Percentiles rank a stretch among this genome's conserved stretches.
These are phyloP conservation scores for Sinocyclocheilus anshuiensis DNA, from an alignment of 2,113 vertebrate species.

Conservation along the genomic window DNA sequence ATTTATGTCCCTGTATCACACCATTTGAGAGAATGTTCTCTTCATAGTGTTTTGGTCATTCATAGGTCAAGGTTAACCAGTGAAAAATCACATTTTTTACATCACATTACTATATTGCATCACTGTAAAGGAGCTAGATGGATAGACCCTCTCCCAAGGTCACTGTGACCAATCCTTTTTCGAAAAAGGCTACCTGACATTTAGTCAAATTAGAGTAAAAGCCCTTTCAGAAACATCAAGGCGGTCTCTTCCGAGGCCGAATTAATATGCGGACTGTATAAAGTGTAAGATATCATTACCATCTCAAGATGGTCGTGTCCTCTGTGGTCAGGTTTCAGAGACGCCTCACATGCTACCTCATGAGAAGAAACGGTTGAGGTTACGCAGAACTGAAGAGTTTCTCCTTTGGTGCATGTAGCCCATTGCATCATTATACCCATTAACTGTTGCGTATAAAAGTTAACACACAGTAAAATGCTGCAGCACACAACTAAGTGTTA, in stretches of 20 bases:
- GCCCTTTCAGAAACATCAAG: constrained; percentile 10
- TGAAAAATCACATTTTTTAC: constrained; percentile 11
- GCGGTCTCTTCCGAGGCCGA: background rate
- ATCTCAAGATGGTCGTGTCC: constrained; percentile 13
- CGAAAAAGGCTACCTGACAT: constrained; percentile 20
- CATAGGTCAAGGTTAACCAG: constrained; percentile 8
- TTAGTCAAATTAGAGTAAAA: constrained; percentile 10
- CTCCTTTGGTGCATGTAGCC: constrained; percentile 31
- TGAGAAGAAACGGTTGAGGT: constrained; percentile 36
- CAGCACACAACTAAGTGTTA: constrained; percentile 26
- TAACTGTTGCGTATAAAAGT: constrained; percentile 23
- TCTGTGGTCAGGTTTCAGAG: constrained; percentile 43
- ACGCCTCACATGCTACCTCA: constrained; percentile 54
- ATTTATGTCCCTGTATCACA: too few species aligned
- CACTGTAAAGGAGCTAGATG: constrained; percentile 36
- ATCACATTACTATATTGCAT: background rate
- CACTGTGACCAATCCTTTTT: constrained; percentile 35
- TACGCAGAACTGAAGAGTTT: constrained; percentile 16
- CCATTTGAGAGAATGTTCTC: constrained; percentile 47
- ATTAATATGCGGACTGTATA: constrained; percentile 26
- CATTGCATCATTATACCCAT: constrained; percentile 26
- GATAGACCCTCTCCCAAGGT: constrained; percentile 11
- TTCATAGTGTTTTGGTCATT: constrained; percentile 30
- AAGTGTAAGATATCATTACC: constrained; percentile 41
- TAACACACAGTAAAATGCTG: constrained; percentile 41